These are phyloP conservation scores for Meganola albula DNA, from an alignment of 2,888 invertebrate species.

Conservation along the genomic window DNA sequence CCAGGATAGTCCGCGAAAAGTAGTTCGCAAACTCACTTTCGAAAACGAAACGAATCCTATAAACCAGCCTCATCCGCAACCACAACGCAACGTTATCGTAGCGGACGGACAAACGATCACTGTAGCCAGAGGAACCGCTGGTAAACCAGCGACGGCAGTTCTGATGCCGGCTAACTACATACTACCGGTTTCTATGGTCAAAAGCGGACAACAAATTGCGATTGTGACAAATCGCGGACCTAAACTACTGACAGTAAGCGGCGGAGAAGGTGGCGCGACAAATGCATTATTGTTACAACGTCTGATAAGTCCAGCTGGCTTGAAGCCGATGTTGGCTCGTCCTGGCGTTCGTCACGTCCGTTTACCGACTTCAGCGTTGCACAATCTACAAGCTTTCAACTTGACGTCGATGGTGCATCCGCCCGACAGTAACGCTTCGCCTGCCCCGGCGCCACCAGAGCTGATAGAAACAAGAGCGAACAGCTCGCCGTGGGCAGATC, in stretches of 20 bases:
- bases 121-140: constrained; percentile 78
- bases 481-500: constrained; percentile 60
- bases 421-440: constrained; percentile 54
- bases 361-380: constrained; percentile 62
- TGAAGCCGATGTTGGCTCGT: constrained; percentile 72
- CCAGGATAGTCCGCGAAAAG: constrained; percentile 73
- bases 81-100: constrained; percentile 78
- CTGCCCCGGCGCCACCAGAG: constrained; percentile 56
- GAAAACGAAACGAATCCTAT: constrained; percentile 62
- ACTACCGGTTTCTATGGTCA: constrained; percentile 83
- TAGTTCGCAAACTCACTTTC: constrained; percentile 62
- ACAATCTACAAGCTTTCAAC: constrained; percentile 64
- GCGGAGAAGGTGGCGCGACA: constrained; percentile 70
- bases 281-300: constrained; percentile 82
- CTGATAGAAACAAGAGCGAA: constrained; percentile 55
- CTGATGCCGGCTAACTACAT: constrained; percentile 85
- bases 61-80: constrained; percentile 44
- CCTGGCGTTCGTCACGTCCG: constrained; percentile 77
- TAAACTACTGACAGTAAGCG: constrained; percentile 67
- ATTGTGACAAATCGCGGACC: constrained; percentile 84
- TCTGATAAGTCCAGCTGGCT: constrained; percentile 80
- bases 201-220: constrained; percentile 84
- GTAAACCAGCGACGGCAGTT: constrained; percentile 80
- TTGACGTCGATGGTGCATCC: constrained; percentile 50
- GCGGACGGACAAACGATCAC: constrained; percentile 81